phyloP scores from a whole-genome alignment of 2,113 vertebrate genomes.

The Oncorhynchus keta region DNA sequence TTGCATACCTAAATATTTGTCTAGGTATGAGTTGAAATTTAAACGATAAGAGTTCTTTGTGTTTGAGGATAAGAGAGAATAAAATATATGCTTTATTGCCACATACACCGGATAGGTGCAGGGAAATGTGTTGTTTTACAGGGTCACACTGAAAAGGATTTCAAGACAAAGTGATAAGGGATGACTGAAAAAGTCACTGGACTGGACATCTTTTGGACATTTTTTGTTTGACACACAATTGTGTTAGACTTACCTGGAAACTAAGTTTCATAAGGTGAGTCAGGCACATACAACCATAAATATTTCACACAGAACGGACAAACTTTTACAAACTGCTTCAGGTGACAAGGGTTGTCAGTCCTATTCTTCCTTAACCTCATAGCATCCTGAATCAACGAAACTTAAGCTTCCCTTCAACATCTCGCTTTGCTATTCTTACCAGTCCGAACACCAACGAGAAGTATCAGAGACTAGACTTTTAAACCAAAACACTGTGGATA shows the following conservation, averaged over 20 bases:
- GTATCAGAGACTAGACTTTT: background rate
- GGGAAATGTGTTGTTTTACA: too few relatives aligned
- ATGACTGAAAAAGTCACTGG: background rate
- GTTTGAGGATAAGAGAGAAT: too few relatives aligned
- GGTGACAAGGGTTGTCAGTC: conserved; percentile 1
- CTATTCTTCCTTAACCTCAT: background rate
- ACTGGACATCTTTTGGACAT: background rate
- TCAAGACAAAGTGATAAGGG: background rate
- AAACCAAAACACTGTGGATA: too few relatives aligned
- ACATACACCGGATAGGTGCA: too few relatives aligned
- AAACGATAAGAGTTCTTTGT: background rate
- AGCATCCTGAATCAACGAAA: background rate
- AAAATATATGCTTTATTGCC: too few relatives aligned
- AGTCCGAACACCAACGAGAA: background rate
- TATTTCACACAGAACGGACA: background rate
- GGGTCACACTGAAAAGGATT: too few relatives aligned
- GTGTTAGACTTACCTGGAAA: background rate
- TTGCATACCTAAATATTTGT: background rate
- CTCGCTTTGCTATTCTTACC: background rate
- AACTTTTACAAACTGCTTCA: background rate
- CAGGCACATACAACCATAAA: background rate
- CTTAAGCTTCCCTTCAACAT: background rate
- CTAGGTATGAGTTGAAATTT: background rate
- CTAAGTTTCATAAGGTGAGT: background rate
- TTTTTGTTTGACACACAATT: background rate